phyloP scores from a whole-genome alignment of 2,888 invertebrate species.

The Frankliniella fusca region DNA sequence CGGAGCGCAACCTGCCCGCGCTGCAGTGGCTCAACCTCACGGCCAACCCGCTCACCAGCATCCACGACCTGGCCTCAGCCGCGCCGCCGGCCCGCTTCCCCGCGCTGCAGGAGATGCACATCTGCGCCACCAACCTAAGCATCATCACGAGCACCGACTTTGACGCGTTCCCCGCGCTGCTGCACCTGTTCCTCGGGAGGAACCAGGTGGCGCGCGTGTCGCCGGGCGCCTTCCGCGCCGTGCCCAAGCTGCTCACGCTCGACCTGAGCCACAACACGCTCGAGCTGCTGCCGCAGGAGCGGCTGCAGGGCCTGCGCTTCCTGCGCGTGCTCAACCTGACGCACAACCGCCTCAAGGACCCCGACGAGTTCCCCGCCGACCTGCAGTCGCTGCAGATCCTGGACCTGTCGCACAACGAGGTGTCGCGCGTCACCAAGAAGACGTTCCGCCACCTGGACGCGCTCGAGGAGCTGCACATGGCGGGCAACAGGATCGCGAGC shows the following conservation, averaged over 20 bases:
- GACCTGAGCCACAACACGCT: slow-evolving; percentile 80
- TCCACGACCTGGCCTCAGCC: slow-evolving; percentile 55
- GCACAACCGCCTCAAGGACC: slow-evolving; percentile 72
- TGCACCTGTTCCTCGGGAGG: slow-evolving; percentile 66
- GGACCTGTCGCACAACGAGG: slow-evolving; percentile 78
- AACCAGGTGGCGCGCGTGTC: slow-evolving; percentile 75
- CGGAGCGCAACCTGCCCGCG: slow-evolving; percentile 67
- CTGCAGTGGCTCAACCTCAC: slow-evolving; percentile 76
- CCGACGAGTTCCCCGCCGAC: slow-evolving; percentile 76
- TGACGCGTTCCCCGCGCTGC: slow-evolving; percentile 72
- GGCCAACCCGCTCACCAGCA: slow-evolving; percentile 71
- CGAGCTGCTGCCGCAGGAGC: slow-evolving; percentile 76
- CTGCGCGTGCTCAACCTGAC: slow-evolving; percentile 75
- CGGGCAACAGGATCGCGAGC: slow-evolving; percentile 76
- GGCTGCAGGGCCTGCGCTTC: slow-evolving; percentile 71
- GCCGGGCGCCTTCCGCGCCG: slow-evolving; percentile 75
- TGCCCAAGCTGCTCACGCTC: slow-evolving; percentile 69
- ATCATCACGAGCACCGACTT: slow-evolving; percentile 82
- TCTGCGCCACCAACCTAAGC: slow-evolving; percentile 74
- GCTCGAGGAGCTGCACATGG: slow-evolving; percentile 70
- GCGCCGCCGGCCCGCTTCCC: slow-evolving; percentile 35
- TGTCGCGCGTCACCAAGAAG: slow-evolving; percentile 68
- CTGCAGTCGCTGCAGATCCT: slow-evolving; percentile 71
- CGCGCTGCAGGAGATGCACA: slow-evolving; percentile 66
- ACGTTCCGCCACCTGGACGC: slow-evolving; percentile 73